Evolutionary conservation across 2,888 invertebrate species (phyloP).

Genomic region (Labia minor): DNA sequence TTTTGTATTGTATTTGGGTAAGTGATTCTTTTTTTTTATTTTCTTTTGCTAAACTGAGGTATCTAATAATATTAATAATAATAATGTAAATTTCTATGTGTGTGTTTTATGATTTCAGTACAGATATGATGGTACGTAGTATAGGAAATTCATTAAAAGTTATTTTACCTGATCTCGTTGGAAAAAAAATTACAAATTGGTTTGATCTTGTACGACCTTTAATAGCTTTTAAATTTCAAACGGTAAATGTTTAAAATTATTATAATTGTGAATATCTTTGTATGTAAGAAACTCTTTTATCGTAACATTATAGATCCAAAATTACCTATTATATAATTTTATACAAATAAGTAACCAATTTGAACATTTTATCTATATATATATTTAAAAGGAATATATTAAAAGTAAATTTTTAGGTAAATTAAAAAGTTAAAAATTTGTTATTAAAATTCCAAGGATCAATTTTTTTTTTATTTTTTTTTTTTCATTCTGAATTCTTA

Average conservation of each 20-base stretch:
- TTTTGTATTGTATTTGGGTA: constrained; percentile 95
- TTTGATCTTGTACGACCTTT: constrained; percentile 86
- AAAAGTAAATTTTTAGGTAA: too few species aligned
- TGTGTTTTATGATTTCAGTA: constrained; percentile 41
- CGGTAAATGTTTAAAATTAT: constrained; percentile 66
- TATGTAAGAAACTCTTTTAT: not conserved
- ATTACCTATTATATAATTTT: too few species aligned
- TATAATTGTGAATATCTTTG: not conserved
- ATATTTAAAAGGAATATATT: too few species aligned
- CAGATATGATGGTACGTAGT: constrained; percentile 77
- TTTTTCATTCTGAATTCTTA: too few species aligned
- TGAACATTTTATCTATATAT: too few species aligned
- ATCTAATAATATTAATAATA: too few species aligned
- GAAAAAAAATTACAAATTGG: constrained; percentile 82
- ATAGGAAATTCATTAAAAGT: constrained; percentile 86
- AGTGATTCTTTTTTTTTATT: constrained; percentile 25
- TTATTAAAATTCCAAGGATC: too few species aligned
- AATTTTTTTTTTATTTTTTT: too few species aligned
- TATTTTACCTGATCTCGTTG: constrained; percentile 74
- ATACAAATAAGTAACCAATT: too few species aligned
- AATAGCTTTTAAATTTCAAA: constrained; percentile 88
- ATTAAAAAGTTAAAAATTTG: too few species aligned
- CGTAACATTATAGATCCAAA: too few species aligned
- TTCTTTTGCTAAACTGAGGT: too few species aligned
- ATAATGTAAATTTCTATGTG: not conserved